phyloP scores from a whole-genome alignment of 2,113 vertebrate genomes.

The Nestor notabilis region DNA sequence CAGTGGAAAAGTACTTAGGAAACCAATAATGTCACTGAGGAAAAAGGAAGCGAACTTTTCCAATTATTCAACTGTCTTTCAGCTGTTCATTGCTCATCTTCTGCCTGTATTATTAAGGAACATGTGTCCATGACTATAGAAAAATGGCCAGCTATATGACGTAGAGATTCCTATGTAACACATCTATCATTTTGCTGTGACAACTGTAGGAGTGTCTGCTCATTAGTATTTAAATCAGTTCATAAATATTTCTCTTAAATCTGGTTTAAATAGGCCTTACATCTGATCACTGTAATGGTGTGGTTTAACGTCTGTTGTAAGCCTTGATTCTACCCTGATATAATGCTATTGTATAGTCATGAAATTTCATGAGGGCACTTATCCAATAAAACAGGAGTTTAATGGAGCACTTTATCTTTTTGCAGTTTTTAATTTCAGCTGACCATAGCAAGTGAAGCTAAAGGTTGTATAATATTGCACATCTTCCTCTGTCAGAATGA shows the following conservation, averaged over 20 bases:
- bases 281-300: constrained; percentile 43
- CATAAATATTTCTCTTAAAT: constrained; percentile 81
- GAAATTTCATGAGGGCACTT: constrained; percentile 78
- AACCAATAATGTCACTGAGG: not conserved
- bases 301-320: constrained; percentile 65
- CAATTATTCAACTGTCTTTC: not conserved
- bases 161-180: constrained; percentile 15
- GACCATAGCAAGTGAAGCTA: constrained; percentile 70
- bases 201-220: constrained; percentile 66
- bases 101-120: constrained; percentile 12
- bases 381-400: constrained; percentile 75
- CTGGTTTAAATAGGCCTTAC: constrained; percentile 58
- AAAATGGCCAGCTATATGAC: not conserved
- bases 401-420: constrained; percentile 73
- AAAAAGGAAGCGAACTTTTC: not conserved
- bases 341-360: constrained; percentile 72
- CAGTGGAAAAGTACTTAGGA: not conserved
- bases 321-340: constrained; percentile 71
- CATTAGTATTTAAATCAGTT: constrained; percentile 83
- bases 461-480: constrained; percentile 27
- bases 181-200: constrained; percentile 66
- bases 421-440: constrained; percentile 75
- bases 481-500: constrained; percentile 50
- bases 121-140: not conserved
- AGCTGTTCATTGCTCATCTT: not conserved